Base-by-base conservation (phyloP, 2,113 vertebrate genomes). In the Colistium nudipinnis region DNA sequence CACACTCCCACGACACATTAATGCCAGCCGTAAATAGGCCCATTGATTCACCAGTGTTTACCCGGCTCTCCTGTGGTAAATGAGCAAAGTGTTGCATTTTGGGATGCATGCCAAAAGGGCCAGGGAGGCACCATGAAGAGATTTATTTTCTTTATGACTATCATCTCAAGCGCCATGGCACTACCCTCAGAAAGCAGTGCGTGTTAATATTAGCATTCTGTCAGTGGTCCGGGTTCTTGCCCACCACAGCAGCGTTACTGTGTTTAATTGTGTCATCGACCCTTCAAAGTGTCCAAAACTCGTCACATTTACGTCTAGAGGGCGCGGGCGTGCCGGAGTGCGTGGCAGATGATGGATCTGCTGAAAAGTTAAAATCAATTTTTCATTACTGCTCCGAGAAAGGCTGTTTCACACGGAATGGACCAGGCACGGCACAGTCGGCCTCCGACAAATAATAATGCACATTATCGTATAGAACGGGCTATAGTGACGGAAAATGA, bases 1-100 rank as follows among this genome's bases (percentile, higher is more conserved):
- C 55, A 24, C 36, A 49, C 57, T 54, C 38, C 47, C 55, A 24
- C 36, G 45, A 55, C 56, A 44, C 17, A 45, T 74, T 53, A 49
- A 54, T 47, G 81, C 25, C 49, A 61, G 57, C 55, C 54, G 31
- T 57, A 44, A 83, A 80, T 51, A 80, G 63, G 22, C 0, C 2
- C 85, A 80, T 81, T 81, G 62, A 87, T 81, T 83, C 70, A 31
- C 9, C 3, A 25, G 20, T 74, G 71, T 83, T 81, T 77, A 70
- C 49, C 6, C 44, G 57, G 52, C 19, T 62, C 16, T 57, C 17
- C 60, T 17, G 22, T 10, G 30, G 69, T 81, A 55, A 77, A 9
- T 60, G 49, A 69, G 65, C 24, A 70, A 62, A 67, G 59, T 64
- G 61, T 81, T 80, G 20, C 25, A 45, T 44, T 75, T 67, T 77